A percentile compares a stretch with the other conserved stretches of the same genome.
Conservation (phyloP, 2,797 vertebrate genomes). For the Myotis planiceps region DNA sequence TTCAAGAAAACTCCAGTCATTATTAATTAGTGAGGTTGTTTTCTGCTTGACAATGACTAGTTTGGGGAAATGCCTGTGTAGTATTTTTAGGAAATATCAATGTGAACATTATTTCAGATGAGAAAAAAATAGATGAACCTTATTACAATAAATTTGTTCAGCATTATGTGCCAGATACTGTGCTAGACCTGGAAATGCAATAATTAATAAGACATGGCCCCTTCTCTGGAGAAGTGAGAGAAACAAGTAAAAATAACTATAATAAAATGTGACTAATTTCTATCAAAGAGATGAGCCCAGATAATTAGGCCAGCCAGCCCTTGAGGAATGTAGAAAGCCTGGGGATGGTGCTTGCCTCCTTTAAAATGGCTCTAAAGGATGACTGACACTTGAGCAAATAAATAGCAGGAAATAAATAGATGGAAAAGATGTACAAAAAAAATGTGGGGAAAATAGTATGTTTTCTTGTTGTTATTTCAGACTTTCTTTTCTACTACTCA, state of each 20-base stretch:
- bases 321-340: not conserved
- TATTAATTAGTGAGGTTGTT: slow-evolving; percentile 32
- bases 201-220: not conserved
- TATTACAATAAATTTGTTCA: slow-evolving; percentile 31
- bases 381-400: not conserved
- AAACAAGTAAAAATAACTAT: not conserved
- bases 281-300: not conserved
- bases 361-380: not conserved
- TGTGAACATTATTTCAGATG: not conserved
- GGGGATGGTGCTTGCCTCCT: not conserved
- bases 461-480: not conserved
- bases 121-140: slow-evolving; percentile 14
- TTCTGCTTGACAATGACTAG: not conserved
- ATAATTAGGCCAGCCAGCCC: not conserved
- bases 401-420: not conserved
- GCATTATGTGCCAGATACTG: not conserved
- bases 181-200: not conserved
- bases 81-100: slow-evolving; percentile 55
- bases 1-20: not conserved
- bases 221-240: not conserved
- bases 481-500: not conserved
- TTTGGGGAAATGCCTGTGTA: not conserved
- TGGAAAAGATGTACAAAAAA: not conserved
- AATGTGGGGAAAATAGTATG: not conserved
- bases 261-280: slow-evolving; percentile 3